These are phyloP conservation scores for Tipula helvola DNA, from an alignment of 2,888 invertebrate genomes.

Conservation along the genomic window DNA sequence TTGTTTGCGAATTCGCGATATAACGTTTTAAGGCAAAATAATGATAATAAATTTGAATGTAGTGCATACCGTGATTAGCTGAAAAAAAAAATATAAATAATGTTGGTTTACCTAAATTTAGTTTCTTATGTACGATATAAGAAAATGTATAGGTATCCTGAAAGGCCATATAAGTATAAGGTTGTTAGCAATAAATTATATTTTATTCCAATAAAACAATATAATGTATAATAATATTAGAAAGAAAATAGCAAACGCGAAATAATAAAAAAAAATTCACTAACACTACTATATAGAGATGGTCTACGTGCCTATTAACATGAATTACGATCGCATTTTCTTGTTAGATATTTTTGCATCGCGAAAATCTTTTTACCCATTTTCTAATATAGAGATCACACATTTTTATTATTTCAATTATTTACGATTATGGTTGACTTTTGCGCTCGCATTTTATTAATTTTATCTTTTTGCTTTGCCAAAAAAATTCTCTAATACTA, in stretches of 20 bases:
- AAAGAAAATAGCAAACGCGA: not conserved
- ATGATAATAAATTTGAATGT: not conserved
- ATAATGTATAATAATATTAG: not conserved
- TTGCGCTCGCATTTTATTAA: not conserved
- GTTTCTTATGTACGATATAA: not conserved
- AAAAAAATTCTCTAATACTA: too few species aligned
- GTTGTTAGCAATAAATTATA: not conserved
- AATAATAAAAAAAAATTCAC: not conserved
- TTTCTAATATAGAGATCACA: not conserved
- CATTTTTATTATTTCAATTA: not conserved
- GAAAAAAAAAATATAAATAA: not conserved
- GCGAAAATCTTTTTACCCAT: not conserved
- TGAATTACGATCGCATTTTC: not conserved
- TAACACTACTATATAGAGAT: not conserved
- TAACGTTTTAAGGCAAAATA: not conserved
- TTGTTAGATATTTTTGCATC: not conserved
- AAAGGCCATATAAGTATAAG: not conserved
- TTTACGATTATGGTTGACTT: not conserved
- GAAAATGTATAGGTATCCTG: not conserved
- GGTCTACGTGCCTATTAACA: not conserved
- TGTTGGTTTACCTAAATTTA: not conserved
- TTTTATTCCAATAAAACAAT: not conserved
- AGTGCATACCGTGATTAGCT: not conserved
- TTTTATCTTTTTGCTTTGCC: not conserved
- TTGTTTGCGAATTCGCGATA: not conserved